Evolutionary conservation across 2,888 invertebrate species (phyloP), one percentile per base, ranked within the genome.

Genomic region (Trisateles emortualis): DNA sequence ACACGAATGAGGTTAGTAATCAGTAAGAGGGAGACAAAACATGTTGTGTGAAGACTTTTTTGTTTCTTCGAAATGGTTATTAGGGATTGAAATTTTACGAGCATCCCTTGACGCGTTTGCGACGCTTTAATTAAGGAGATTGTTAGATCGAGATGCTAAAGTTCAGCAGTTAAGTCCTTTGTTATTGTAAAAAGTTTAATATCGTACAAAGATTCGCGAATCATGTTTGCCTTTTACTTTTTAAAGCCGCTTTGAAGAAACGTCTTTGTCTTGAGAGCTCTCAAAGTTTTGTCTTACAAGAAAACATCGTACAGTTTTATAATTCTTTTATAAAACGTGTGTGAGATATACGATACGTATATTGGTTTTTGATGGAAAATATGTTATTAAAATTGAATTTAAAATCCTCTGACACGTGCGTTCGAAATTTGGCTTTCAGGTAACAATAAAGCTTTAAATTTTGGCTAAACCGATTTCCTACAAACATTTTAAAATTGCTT

Each of bases 101-200:
- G 66, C 59, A 67, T 70, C 74, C 73, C 76, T 66, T 66, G 72
- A 74, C 75, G 75, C 67, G 66, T 63, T 72, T 62, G 70, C 58
- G 63, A 55, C 64, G 61, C 62, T 73, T 79, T 80, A 80, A 80
- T 80, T 80, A 80, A 74, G 75, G 65, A 64, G 64, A 70, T 74
- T 72, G 70, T 74, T 70, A 66, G 63, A 69, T 78, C 74, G 69
- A 71, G 73, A 69, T 68, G 52, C 57, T 63, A 63, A 74, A 77
- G 69, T 76, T 77, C 51, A 45, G 54, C 67, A 72, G 66, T 72
- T 67, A 63, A 61, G 64, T 63, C 67, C 62, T 74, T 74, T 74
- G 73, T 77, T 76, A 74, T 70, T 69, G 57, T 64, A 67, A 72
- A 77, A 77, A 71, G 77, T 74, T 74, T 75, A 70, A 74, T 79